A percentile compares a stretch with the other conserved stretches of the same genome.
Conservation (phyloP, 2,888 invertebrate species). For the Strigamia crassipes region DNA sequence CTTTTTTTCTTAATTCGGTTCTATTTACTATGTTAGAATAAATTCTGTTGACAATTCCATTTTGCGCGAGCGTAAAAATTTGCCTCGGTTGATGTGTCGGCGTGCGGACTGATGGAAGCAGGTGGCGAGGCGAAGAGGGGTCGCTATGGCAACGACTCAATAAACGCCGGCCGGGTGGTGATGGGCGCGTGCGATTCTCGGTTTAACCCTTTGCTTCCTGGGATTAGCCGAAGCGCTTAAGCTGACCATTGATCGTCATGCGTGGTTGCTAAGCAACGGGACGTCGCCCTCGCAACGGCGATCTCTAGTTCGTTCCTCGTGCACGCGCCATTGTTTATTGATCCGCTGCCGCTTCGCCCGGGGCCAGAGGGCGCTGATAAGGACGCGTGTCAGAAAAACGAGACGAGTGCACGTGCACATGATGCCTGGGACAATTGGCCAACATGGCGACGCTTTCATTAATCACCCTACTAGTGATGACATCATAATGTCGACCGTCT, state of each 20-base stretch:
- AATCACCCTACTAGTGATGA: slow-evolving; percentile 27
- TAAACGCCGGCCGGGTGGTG: slow-evolving; percentile 38
- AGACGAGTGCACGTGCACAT: slow-evolving; percentile 38
- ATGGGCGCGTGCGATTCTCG: slow-evolving; percentile 33
- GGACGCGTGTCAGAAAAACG: slow-evolving; percentile 42
- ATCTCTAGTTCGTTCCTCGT: slow-evolving; percentile 32
- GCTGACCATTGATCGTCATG: slow-evolving; percentile 29
- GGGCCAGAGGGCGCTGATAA: slow-evolving; percentile 42
- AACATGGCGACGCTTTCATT: slow-evolving; percentile 34
- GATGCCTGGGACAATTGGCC: slow-evolving; percentile 40
- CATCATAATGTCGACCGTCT: slow-evolving; percentile 22
- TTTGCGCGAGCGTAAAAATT: slow-evolving; percentile 33
- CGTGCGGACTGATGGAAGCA: slow-evolving; percentile 37
- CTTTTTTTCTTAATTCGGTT: background rate
- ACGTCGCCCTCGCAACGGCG: slow-evolving; percentile 37
- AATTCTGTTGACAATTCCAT: slow-evolving; percentile 34
- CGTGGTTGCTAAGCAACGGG: slow-evolving; percentile 26
- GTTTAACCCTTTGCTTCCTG: slow-evolving; percentile 42
- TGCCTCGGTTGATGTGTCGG: slow-evolving; percentile 38
- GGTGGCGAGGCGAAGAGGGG: slow-evolving; percentile 40
- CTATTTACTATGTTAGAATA: background rate
- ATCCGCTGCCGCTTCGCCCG: slow-evolving; percentile 35
- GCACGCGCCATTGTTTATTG: slow-evolving; percentile 42
- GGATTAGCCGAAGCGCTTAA: slow-evolving; percentile 40
- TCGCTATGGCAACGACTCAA: slow-evolving; percentile 42